Evolutionary conservation across 2,888 invertebrate species (phyloP).

Genomic region (Stramonita haemastoma): DNA sequence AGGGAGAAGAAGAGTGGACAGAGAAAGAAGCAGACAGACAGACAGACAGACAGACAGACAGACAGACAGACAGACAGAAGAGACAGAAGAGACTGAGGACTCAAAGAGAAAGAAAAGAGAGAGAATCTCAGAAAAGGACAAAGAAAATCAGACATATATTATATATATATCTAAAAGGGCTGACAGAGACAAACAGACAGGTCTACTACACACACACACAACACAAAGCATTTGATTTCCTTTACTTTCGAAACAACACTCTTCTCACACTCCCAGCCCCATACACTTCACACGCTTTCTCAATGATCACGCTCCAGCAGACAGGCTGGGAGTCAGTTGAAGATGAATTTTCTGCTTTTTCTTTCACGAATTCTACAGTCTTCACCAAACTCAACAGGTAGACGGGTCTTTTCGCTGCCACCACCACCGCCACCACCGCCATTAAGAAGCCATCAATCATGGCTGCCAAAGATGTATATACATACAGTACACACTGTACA

Average conservation of each 20-base stretch:
- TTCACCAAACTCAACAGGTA: no score
- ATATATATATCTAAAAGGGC: no score
- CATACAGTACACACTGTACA: no score
- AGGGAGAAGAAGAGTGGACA: neutral
- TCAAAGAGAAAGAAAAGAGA: neutral
- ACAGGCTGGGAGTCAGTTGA: neutral
- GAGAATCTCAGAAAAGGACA: slow-evolving; percentile 11
- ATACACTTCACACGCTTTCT: neutral
- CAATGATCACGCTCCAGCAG: neutral
- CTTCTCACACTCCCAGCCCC: neutral
- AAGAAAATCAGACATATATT: no score
- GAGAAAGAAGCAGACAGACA: neutral
- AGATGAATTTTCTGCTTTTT: neutral
- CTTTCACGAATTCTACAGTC: neutral
- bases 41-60: neutral
- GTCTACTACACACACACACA: neutral
- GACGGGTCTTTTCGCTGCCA: no score
- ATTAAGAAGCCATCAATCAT: no score
- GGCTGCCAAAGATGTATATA: no score
- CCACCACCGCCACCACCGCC: no score
- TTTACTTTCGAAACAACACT: neutral
- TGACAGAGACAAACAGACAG: neutral
- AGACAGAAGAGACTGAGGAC: neutral
- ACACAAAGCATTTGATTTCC: neutral
- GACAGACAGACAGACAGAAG: neutral